Conservation (phyloP, 2,797 vertebrate genomes). For the Lepus oiostolus region DNA sequence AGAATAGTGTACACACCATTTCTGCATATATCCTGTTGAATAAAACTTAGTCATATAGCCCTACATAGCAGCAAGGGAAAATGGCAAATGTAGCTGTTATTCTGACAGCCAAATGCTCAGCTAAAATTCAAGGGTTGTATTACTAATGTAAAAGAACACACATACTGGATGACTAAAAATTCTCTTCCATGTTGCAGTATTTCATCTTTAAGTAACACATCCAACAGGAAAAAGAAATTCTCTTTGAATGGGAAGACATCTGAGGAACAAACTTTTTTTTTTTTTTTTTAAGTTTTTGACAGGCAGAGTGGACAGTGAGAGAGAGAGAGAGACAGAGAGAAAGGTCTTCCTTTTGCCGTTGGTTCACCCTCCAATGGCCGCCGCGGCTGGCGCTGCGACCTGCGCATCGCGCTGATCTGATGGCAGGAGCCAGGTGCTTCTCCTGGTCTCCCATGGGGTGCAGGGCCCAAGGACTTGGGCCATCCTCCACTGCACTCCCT, state of each 20-base stretch:
- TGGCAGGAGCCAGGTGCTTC: no score
- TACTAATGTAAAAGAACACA: not conserved
- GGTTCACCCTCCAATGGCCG: no score
- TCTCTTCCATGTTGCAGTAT: not conserved
- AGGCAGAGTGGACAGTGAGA: no score
- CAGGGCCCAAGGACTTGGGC: no score
- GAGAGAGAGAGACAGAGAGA: no score
- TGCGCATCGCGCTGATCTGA: no score
- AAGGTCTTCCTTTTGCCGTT: no score
- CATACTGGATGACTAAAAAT: not conserved
- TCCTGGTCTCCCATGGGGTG: no score
- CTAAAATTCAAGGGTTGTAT: not conserved
- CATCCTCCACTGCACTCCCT: no score
- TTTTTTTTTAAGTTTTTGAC: no score
- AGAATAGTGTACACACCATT: not conserved
- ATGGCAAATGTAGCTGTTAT: not conserved
- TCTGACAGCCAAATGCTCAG: not conserved
- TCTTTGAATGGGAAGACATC: not conserved
- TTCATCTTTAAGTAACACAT: not conserved
- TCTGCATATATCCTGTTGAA: not conserved
- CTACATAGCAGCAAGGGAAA: not conserved
- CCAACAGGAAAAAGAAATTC: not conserved
- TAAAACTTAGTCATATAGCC: not conserved
- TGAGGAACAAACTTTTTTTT: not conserved
- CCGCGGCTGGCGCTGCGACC: no score